A percentile compares a stretch with the other conserved stretches of the same genome.
These are phyloP conservation scores for Cepaea nemoralis DNA, from an alignment of 1,140 invertebrate species.

Conservation along the genomic window DNA sequence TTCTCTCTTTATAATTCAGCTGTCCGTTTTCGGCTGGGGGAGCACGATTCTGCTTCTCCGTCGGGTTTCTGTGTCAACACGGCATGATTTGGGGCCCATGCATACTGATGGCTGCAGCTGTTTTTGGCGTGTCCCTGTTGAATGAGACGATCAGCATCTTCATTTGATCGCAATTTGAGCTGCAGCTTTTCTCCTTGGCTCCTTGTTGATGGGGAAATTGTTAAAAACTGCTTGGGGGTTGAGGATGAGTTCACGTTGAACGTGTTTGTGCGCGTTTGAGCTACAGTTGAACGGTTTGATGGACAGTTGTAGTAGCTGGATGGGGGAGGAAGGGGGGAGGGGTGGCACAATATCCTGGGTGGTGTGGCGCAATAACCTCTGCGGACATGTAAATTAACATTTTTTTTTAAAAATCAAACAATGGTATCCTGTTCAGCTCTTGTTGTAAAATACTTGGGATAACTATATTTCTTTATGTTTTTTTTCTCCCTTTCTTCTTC, in stretches of 20 bases:
- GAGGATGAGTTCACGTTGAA: not conserved
- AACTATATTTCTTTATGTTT: no score
- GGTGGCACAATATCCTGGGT: not conserved
- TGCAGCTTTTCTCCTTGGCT: not conserved
- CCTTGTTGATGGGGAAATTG: conserved; percentile 20
- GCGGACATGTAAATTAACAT: no score
- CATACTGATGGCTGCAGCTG: conserved; percentile 32
- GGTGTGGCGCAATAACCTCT: no score
- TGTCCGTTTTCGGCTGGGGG: not conserved
- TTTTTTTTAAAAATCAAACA: no score
- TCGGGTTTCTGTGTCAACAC: not conserved
- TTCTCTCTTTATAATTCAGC: not conserved
- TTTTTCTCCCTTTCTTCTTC: no score
- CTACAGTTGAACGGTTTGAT: not conserved
- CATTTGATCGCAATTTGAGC: conserved; percentile 26
- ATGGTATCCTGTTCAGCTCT: no score
- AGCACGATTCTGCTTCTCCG: not conserved
- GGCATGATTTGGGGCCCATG: conserved; percentile 17
- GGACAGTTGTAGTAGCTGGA: not conserved
- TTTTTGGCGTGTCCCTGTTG: conserved; percentile 20
- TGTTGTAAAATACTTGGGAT: no score
- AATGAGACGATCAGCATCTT: conserved; percentile 29
- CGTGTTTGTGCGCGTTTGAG: conserved; percentile 2
- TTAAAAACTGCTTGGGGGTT: conserved; percentile 12
- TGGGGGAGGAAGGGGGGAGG: not conserved